A percentile compares a stretch with the other conserved stretches of the same genome.
These are phyloP conservation scores for Halcyon leucocephala DNA, from an alignment of 2,797 vertebrate species.

Conservation along the genomic window DNA sequence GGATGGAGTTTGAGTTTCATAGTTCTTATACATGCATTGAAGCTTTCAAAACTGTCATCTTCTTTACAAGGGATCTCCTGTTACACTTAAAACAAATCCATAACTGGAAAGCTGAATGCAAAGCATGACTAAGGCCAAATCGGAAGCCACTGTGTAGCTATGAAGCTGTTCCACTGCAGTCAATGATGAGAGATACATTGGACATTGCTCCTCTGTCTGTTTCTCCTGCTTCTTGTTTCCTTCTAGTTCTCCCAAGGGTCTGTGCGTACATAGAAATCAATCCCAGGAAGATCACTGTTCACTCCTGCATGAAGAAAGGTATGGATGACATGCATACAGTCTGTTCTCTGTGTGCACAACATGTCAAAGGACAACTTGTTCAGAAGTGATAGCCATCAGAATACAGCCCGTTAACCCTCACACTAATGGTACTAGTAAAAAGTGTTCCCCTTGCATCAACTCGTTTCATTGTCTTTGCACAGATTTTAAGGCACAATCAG, in stretches of 20 bases:
- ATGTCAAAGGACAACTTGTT: background rate
- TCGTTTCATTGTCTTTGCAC: background rate
- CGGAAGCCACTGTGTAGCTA: background rate
- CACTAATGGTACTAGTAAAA: background rate
- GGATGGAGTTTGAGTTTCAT: background rate
- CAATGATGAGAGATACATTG: background rate
- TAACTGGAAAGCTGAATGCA: background rate
- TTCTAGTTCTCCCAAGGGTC: background rate
- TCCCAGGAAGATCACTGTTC: background rate
- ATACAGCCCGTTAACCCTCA: background rate
- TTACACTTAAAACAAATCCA: background rate
- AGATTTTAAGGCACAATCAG: background rate
- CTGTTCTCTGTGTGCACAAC: background rate
- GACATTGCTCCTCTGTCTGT: background rate
- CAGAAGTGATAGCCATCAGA: background rate
- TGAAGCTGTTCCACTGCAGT: background rate
- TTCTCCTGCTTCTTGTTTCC: background rate
- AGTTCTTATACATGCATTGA: background rate
- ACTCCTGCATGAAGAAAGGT: background rate
- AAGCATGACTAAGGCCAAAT: background rate
- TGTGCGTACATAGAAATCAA: background rate
- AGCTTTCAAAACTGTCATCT: background rate
- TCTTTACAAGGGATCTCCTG: background rate
- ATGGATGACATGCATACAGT: background rate
- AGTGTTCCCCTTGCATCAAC: background rate